A percentile compares a stretch with the other conserved stretches of the same genome.
Conservation (phyloP, 2,113 vertebrate species). For the Myocastor coypus region DNA sequence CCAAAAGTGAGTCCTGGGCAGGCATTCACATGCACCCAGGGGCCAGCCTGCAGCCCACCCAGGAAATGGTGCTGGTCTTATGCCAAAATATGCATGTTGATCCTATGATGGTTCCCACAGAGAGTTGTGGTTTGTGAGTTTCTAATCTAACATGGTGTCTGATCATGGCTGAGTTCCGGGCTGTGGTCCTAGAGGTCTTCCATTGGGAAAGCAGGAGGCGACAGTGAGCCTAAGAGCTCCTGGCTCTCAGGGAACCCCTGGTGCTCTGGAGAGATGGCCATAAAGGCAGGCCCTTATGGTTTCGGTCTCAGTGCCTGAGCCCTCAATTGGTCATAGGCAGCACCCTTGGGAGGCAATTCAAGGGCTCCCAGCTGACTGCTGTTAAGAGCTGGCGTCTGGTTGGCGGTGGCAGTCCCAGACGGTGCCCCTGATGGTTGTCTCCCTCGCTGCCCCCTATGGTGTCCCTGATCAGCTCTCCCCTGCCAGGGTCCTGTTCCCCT, state of each 20-base stretch:
- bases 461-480: background rate
- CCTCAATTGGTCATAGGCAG: background rate
- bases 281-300: too few relatives aligned
- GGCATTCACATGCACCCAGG: rapidly evolving
- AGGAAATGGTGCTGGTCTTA: background rate
- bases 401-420: background rate
- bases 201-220: rapidly evolving
- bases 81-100: background rate
- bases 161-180: rapidly evolving
- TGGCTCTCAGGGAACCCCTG: too few relatives aligned
- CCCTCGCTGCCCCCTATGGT: background rate
- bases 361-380: background rate
- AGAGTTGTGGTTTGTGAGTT: background rate
- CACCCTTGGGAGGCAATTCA: background rate
- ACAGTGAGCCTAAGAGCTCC: background rate
- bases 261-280: rapidly evolving
- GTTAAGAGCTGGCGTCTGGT: background rate
- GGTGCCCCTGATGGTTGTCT: background rate
- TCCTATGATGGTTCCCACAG: rapidly evolving
- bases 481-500: background rate
- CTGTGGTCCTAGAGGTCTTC: background rate
- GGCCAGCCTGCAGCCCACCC: background rate
- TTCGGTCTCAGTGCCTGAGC: background rate
- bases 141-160: background rate
- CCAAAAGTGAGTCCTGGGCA: rapidly evolving